Percentiles rank a stretch among this genome's conserved stretches.
Conservation (phyloP, 2,113 vertebrate species). For the Trematocara zebra region DNA sequence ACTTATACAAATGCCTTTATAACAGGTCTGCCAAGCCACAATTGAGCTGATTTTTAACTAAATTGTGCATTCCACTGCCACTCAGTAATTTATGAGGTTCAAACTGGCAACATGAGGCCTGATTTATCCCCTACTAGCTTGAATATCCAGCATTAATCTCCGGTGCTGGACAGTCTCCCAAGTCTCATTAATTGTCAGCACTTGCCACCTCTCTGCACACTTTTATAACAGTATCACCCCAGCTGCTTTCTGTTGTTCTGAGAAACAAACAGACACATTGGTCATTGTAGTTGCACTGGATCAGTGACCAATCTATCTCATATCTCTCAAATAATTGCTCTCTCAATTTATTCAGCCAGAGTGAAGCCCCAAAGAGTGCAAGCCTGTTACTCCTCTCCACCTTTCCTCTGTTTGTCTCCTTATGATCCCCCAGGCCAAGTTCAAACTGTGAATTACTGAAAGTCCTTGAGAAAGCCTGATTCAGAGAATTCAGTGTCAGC, state of each 20-base stretch:
- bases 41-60: slow-evolving; percentile 5
- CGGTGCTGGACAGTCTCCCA: not conserved
- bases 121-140: slow-evolving; percentile 15
- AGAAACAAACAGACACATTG: slow-evolving; percentile 4
- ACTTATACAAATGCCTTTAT: not conserved
- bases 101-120: not conserved
- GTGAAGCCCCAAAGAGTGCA: not conserved
- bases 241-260: not conserved
- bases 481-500: slow-evolving; percentile 39
- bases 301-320: slow-evolving; percentile 29
- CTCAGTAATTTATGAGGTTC: slow-evolving; percentile 11
- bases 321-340: slow-evolving; percentile 2
- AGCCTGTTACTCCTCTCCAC: not conserved
- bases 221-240: not conserved
- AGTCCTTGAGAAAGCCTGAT: slow-evolving; percentile 61
- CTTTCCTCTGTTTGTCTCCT: not conserved
- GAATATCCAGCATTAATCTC: slow-evolving; percentile 43
- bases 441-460: slow-evolving; percentile 56
- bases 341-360: not conserved
- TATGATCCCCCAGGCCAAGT: slow-evolving; percentile 4
- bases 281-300: slow-evolving; percentile 7
- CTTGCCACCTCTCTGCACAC: not conserved
- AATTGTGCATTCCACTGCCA: not conserved
- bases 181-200: slow-evolving; percentile 33
- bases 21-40: slow-evolving; percentile 12